Evolutionary conservation across 2,888 invertebrate genomes (phyloP).

Genomic region (Pinctada fucata): DNA sequence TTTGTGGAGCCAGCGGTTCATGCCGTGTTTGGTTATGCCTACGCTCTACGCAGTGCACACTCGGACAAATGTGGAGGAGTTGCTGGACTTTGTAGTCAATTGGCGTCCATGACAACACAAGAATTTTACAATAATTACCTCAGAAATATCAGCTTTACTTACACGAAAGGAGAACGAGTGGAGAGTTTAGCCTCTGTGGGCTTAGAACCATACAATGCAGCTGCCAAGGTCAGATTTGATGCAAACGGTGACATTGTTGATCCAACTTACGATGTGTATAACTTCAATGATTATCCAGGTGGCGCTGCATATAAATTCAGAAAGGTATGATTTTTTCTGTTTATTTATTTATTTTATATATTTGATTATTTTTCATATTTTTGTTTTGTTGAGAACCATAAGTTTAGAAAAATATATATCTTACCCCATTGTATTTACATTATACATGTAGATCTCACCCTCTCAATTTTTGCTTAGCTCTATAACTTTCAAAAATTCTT

Average conservation of each 20-base stretch:
- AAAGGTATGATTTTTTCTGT: slow-evolving; percentile 46
- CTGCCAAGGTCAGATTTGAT: slow-evolving; percentile 61
- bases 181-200: slow-evolving; percentile 67
- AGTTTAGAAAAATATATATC: no score
- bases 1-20: slow-evolving; percentile 72
- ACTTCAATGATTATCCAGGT: slow-evolving; percentile 64
- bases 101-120: slow-evolving; percentile 53
- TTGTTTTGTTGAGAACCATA: no score
- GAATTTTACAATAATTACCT: slow-evolving; percentile 67
- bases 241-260: slow-evolving; percentile 64
- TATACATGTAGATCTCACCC: no score
- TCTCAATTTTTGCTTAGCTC: background rate
- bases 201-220: slow-evolving; percentile 65
- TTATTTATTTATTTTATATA: slow-evolving; percentile 17
- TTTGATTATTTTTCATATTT: no score
- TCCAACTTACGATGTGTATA: slow-evolving; percentile 68
- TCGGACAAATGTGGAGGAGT: slow-evolving; percentile 52
- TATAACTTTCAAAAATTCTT: background rate
- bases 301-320: slow-evolving; percentile 53
- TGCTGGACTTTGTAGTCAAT: slow-evolving; percentile 58
- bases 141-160: slow-evolving; percentile 66
- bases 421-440: no score
- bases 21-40: slow-evolving; percentile 69
- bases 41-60: slow-evolving; percentile 68
- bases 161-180: slow-evolving; percentile 64